These are phyloP conservation scores for Eulithis prunata DNA, from an alignment of 2,888 invertebrate genomes.

Conservation along the genomic window DNA sequence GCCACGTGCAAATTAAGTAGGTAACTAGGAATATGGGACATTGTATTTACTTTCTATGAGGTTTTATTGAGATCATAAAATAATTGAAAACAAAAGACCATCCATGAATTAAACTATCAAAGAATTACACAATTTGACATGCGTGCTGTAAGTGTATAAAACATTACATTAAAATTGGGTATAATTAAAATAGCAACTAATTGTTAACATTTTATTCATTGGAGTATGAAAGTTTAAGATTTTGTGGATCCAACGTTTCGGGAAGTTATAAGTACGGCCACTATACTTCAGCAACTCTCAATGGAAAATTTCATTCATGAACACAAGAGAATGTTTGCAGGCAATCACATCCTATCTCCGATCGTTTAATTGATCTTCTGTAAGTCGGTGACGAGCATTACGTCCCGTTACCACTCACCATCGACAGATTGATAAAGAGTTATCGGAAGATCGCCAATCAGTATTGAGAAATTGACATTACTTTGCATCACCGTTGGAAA, in stretches of 20 bases:
- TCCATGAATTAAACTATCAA: neutral
- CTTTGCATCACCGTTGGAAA: conserved; percentile 41
- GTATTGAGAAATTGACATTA: conserved; percentile 49
- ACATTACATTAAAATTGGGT: neutral
- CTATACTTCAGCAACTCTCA: neutral
- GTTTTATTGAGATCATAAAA: conserved; percentile 36
- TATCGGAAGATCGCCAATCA: conserved; percentile 48
- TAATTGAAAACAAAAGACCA: conserved; percentile 31
- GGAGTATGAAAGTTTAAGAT: too few species aligned
- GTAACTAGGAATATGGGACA: conserved; percentile 38
- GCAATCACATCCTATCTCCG: conserved; percentile 48
- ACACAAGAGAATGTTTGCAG: conserved; percentile 26
- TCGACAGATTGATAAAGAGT: conserved; percentile 38
- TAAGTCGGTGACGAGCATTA: conserved; percentile 48
- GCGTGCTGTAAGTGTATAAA: neutral
- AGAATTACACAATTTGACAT: neutral
- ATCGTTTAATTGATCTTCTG: conserved; percentile 63
- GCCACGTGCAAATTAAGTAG: conserved; percentile 37
- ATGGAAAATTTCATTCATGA: neutral
- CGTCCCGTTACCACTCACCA: conserved; percentile 50
- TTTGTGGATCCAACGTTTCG: too few species aligned
- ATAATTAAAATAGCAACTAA: neutral
- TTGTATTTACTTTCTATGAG: conserved; percentile 40
- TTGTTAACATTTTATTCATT: neutral
- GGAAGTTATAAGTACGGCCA: neutral